Conservation (phyloP, 2,888 invertebrate genomes). For the Macaria notata region DNA sequence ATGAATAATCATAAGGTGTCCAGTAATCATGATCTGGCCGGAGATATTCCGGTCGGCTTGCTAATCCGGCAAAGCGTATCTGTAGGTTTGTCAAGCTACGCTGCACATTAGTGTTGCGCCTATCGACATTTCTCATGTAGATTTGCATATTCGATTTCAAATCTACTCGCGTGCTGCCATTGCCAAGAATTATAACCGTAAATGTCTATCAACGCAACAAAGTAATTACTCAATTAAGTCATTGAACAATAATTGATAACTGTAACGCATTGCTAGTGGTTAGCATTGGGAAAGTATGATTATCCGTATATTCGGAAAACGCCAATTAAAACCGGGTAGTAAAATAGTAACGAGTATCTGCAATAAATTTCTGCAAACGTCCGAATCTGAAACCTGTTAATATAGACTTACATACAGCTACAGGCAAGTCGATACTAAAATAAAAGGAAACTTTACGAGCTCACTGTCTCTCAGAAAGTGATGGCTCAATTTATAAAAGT, state of each 20-base stretch:
- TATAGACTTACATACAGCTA: no score
- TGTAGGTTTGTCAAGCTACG: slow-evolving; percentile 44
- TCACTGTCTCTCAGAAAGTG: neutral
- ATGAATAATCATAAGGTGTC: slow-evolving; percentile 32
- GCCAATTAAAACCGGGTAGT: no score
- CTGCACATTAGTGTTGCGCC: slow-evolving; percentile 29
- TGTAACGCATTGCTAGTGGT: no score
- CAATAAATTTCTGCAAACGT: no score
- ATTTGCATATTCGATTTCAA: slow-evolving; percentile 14
- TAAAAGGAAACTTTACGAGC: neutral
- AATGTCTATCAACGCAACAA: no score
- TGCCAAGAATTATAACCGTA: no score
- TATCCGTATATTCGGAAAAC: no score
- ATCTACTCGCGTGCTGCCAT: neutral
- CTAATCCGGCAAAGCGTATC: slow-evolving; percentile 33
- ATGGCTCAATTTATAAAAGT: slow-evolving; percentile 6
- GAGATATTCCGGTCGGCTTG: slow-evolving; percentile 30
- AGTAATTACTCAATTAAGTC: no score
- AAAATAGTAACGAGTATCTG: no score
- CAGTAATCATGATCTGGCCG: slow-evolving; percentile 24
- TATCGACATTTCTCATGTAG: slow-evolving; percentile 8
- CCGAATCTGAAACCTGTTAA: no score
- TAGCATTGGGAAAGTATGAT: no score
- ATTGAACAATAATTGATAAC: no score
- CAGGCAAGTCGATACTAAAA: neutral